These are phyloP conservation scores for Papilio glaucus DNA, from an alignment of 1,140 invertebrate genomes.

Conservation along the genomic window DNA sequence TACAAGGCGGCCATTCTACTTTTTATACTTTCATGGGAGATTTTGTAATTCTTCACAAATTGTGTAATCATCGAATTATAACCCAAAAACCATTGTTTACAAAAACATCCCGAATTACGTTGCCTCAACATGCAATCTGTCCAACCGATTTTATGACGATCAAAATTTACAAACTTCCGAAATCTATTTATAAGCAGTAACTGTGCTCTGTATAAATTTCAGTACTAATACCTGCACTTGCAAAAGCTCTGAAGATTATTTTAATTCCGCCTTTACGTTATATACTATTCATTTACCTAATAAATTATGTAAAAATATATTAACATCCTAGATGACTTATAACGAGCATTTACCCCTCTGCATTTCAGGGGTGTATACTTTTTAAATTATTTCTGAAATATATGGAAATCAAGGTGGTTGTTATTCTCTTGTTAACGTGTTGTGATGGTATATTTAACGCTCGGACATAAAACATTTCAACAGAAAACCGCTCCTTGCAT, in stretches of 20 bases:
- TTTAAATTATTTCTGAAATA: background rate
- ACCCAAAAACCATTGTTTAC: too few relatives aligned
- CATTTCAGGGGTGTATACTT: too few relatives aligned
- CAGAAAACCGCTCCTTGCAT: background rate
- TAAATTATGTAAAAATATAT: conserved; percentile 5
- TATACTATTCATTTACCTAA: background rate
- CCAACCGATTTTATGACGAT: too few relatives aligned
- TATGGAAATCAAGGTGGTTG: background rate
- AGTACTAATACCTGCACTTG: conserved; percentile 19
- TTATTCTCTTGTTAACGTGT: background rate
- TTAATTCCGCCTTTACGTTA: too few relatives aligned
- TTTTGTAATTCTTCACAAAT: too few relatives aligned
- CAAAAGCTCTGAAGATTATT: too few relatives aligned
- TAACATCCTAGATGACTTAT: too few relatives aligned
- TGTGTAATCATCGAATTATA: too few relatives aligned
- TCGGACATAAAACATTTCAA: conserved; percentile 1
- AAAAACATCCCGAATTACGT: too few relatives aligned
- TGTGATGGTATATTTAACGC: conserved; percentile 2
- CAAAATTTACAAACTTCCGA: background rate
- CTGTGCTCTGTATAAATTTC: background rate
- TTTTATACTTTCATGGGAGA: too few relatives aligned
- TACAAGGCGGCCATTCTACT: too few relatives aligned
- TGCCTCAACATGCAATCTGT: background rate
- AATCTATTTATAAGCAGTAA: background rate
- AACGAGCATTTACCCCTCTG: too few relatives aligned